Percentiles rank a stretch among this genome's conserved stretches.
phyloP scores from a whole-genome alignment of 2,888 invertebrate genomes.

The Eurytoma californica region DNA sequence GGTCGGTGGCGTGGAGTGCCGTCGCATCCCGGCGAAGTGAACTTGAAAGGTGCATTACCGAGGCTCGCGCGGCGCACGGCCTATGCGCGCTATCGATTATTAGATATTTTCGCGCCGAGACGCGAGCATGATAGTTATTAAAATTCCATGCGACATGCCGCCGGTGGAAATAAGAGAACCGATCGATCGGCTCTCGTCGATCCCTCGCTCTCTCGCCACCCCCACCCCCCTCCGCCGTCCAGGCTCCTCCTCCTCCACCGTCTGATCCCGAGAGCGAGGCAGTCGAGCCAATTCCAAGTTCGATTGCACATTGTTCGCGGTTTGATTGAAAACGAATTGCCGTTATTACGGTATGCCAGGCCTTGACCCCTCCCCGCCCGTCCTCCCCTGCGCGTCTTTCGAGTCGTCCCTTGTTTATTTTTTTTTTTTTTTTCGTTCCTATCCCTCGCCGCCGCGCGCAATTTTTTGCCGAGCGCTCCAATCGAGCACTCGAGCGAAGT shows the following conservation, averaged over 20 bases:
- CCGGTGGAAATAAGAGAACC: slow-evolving; percentile 10
- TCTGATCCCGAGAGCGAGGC: not conserved
- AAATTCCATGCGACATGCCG: slow-evolving; percentile 47
- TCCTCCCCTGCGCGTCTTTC: not conserved
- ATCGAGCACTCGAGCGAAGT: not conserved
- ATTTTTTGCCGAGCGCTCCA: not conserved
- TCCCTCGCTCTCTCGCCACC: not conserved
- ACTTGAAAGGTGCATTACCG: slow-evolving; percentile 28
- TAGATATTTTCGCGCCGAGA: slow-evolving; percentile 29
- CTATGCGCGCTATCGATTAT: slow-evolving; percentile 45
- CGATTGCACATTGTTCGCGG: slow-evolving; percentile 51
- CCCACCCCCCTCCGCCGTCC: not conserved
- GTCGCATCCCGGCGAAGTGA: not conserved
- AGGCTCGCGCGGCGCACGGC: slow-evolving; percentile 1
- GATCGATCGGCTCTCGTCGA: slow-evolving; percentile 16
- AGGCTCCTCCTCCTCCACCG: not conserved
- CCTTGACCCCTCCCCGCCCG: not conserved
- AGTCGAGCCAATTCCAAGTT: slow-evolving; percentile 51
- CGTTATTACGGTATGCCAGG: slow-evolving; percentile 46
- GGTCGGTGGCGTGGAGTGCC: too few species aligned
- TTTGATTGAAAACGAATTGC: slow-evolving; percentile 55
- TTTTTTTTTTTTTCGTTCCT: not conserved
- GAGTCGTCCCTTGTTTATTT: not conserved
- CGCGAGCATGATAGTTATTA: slow-evolving; percentile 37
- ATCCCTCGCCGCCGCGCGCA: not conserved